Percentiles rank a stretch among this genome's conserved stretches.
Conservation (phyloP, 2,113 vertebrate genomes). For the Coturnix japonica region DNA sequence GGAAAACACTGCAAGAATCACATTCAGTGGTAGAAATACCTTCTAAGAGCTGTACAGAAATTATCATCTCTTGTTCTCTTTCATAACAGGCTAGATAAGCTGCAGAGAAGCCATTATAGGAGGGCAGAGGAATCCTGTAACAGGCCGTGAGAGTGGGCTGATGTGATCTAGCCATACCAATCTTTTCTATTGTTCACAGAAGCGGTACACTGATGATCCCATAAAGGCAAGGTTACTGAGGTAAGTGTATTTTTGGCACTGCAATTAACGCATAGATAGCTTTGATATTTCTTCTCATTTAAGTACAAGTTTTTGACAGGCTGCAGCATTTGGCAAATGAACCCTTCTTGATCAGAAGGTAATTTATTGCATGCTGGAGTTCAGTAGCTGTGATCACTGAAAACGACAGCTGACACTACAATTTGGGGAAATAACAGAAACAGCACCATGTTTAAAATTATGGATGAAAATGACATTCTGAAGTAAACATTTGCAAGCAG, state of each 20-base stretch:
- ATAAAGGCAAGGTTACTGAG: not conserved
- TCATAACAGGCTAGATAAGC: not conserved
- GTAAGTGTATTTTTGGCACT: not conserved
- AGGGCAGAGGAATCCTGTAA: not conserved
- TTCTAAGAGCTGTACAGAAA: not conserved
- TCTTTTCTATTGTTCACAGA: not conserved
- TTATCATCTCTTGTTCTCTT: not conserved
- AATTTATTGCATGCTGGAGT: not conserved
- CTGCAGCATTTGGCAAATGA: constrained; percentile 15
- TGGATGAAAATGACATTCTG: not conserved
- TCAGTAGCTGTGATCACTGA: constrained; percentile 17
- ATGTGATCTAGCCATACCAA: not conserved
- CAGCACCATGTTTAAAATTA: not conserved
- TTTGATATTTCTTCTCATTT: constrained; percentile 18
- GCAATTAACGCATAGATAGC: constrained; percentile 13
- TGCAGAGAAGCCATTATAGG: not conserved
- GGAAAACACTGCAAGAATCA: not conserved
- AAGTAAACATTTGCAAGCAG: not conserved
- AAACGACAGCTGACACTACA: not conserved
- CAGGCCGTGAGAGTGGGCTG: not conserved
- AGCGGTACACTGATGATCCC: not conserved
- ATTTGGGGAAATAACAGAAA: not conserved
- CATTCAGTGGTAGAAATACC: not conserved
- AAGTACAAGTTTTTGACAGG: not conserved
- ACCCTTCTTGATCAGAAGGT: constrained; percentile 25